Percentiles rank a stretch among this genome's conserved stretches.
phyloP scores from a whole-genome alignment of 2,888 invertebrate species.

The Chrysotoxum bicinctum region DNA sequence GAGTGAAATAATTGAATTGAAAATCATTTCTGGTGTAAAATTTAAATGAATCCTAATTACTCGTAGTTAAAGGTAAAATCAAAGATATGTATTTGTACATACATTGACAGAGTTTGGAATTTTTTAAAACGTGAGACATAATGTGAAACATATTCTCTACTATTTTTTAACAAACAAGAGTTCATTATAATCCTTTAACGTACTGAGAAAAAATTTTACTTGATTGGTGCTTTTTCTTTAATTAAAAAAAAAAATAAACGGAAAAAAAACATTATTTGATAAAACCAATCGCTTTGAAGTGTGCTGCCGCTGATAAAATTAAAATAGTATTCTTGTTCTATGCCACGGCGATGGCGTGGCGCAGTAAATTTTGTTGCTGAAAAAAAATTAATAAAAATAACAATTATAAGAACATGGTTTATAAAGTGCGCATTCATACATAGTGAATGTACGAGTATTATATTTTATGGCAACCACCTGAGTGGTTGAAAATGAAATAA shows the following conservation, averaged over 20 bases:
- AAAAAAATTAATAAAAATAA: constrained; percentile 23
- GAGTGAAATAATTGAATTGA: constrained; percentile 3
- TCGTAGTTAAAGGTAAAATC: no score
- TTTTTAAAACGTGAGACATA: neutral
- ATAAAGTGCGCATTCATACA: constrained; percentile 8
- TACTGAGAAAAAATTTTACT: neutral
- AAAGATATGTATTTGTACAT: no score
- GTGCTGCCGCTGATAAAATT: constrained; percentile 46
- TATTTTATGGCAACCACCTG: constrained; percentile 60
- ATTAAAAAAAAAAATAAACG: neutral
- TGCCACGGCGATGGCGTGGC: constrained; percentile 37
- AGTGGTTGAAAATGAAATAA: constrained; percentile 24
- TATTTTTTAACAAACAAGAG: no score
- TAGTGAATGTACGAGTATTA: neutral
- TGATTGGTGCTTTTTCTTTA: neutral
- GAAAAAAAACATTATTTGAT: constrained; percentile 22
- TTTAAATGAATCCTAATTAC: no score
- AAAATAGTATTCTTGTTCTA: constrained; percentile 20
- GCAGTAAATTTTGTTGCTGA: constrained; percentile 39
- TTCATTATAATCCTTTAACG: neutral
- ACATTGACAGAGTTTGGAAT: no score
- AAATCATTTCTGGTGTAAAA: neutral
- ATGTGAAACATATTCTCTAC: neutral
- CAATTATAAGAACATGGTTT: constrained; percentile 28
- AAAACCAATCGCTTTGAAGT: constrained; percentile 41